Evolutionary conservation across 2,888 invertebrate genomes (phyloP), one percentile per base, ranked within the genome.

Genomic region (Camponotus fellah): DNA sequence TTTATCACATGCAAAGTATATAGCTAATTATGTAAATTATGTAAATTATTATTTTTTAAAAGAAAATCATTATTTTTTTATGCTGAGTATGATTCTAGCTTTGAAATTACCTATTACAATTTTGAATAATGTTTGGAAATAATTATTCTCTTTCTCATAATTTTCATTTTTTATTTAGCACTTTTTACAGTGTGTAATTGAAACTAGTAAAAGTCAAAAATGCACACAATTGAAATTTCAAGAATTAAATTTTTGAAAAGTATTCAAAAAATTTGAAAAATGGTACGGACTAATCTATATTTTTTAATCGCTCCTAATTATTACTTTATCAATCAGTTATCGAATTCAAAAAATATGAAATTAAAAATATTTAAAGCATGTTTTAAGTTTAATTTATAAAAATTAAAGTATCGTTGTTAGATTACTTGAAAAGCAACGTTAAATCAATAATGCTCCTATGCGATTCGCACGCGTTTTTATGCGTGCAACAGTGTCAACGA

Each of bases 401-500:
- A 49, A 49, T 17, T 49, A 49, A 5, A 49, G 8, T n/a, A 37
- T 37, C 34, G 5, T 32, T 10, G 14, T 0, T 37, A 21, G 14
- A 71, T 1, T 60, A 37, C 12, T 43, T 43, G 34, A 68, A 26
- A 77, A 69, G n/a, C 14, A 49, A 1, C 26, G 14, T 12, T 3
- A 40, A 0, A 12, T 12, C 0, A 6, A 56, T 6, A n/a, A 26
- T 21, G 1, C 14, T 43, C 60, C 43, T 56, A 14, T n/a, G 49
- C 17, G 34, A 1, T n/a, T 75, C 32, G 8, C 26, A 26, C 21
- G 9, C 34, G 9, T 68, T 40, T 14, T 40, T 10, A 43, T 10
- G 21, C 21, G 37, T 32, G 37, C 49, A 49, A 79, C 72, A 64
- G 76, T 68, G 79, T 62, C 80, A 69, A 74, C 84, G 81, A 62